A percentile compares a stretch with the other conserved stretches of the same genome.
Conservation (phyloP, 2,888 invertebrate genomes). For the Kryphioiulus occultus region DNA sequence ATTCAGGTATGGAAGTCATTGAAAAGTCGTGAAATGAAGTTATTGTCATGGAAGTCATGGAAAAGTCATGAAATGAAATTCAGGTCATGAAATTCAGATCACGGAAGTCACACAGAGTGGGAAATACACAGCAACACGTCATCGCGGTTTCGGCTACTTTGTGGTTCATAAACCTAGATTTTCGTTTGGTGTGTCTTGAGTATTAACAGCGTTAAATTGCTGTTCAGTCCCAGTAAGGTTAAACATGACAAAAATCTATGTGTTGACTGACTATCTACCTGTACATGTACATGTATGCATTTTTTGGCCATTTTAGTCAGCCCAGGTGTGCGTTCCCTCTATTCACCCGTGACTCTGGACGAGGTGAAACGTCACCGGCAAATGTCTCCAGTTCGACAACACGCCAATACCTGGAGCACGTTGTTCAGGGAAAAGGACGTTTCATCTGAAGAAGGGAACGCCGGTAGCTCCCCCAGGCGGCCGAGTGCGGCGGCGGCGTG, state of each 20-base stretch:
- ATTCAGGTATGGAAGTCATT: no score
- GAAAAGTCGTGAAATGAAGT: no score
- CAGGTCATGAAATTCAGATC: no score
- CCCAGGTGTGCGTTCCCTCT: conserved; percentile 59
- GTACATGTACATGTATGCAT: background rate
- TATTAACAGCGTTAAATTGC: no score
- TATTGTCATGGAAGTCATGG: no score
- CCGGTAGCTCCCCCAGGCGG: background rate
- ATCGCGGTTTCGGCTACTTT: no score
- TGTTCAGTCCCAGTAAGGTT: no score
- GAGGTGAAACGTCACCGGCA: conserved; percentile 70
- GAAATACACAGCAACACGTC: no score
- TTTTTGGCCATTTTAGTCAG: conserved; percentile 8
- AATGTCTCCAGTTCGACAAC: conserved; percentile 29
- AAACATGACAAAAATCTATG: background rate
- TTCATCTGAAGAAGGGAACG: background rate
- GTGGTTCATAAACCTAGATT: no score
- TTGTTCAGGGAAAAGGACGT: background rate
- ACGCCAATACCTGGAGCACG: conserved; percentile 37
- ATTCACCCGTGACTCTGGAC: conserved; percentile 84
- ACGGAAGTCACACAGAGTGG: no score
- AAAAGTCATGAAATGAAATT: no score
- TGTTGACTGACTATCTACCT: background rate
- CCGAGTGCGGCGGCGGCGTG: background rate
- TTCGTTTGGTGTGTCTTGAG: no score